phyloP scores from a whole-genome alignment of 2,113 vertebrate species.

The Onychostruthus taczanowskii region DNA sequence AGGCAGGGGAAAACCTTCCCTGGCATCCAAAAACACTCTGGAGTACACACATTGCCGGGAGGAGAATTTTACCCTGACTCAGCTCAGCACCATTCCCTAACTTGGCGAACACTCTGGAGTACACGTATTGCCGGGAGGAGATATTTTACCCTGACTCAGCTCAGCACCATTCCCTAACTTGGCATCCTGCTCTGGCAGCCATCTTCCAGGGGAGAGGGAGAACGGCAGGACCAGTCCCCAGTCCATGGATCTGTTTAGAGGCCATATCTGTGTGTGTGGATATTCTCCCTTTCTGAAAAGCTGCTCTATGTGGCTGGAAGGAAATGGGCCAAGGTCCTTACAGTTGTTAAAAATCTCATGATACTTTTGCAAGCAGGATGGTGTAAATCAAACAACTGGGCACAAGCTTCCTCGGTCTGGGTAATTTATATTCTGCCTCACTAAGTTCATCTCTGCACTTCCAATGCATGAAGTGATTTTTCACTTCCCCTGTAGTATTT shows the following conservation, averaged over 20 bases:
- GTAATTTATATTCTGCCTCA: constrained; percentile 57
- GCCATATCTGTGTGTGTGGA: not conserved
- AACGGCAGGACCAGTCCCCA: accelerated
- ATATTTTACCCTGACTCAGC: not conserved
- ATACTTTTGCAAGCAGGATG: constrained; percentile 14
- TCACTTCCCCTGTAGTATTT: constrained; percentile 63
- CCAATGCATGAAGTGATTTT: constrained; percentile 57
- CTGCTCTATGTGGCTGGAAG: not conserved
- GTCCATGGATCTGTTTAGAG: not conserved
- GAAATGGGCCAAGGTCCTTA: constrained; percentile 47
- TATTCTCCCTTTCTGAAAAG: not conserved
- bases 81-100: not conserved
- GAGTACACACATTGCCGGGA: accelerated
- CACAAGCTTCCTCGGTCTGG: not conserved
- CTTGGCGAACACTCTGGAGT: not conserved
- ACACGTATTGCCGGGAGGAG: accelerated
- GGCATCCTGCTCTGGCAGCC: not conserved
- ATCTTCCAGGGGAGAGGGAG: not conserved
- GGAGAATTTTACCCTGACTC: not conserved
- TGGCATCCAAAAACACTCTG: not conserved
- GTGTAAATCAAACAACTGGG: constrained; percentile 52
- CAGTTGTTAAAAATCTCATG: constrained; percentile 19
- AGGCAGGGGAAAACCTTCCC: not conserved
- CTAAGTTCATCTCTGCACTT: constrained; percentile 61
- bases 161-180: not conserved